Evolutionary conservation across 2,888 invertebrate species (phyloP), one percentile per base, ranked within the genome.

Genomic region (Scaptomyza caliginosa): DNA sequence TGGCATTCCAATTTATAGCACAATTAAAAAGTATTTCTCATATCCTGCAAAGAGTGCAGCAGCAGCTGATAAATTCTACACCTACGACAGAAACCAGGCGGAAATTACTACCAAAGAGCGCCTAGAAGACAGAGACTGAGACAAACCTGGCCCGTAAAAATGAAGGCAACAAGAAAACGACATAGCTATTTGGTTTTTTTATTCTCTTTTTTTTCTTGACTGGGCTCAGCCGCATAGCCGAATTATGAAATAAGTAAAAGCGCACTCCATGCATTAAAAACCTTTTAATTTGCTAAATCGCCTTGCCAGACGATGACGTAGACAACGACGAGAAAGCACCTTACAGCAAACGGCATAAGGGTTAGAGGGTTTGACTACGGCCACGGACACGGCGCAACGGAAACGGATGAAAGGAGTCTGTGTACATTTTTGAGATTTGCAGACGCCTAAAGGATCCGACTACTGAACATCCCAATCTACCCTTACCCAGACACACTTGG

Each of bases 231-330:
- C 49, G 77, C 77, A 74, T 83, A 16, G n/a, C 55, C 66, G 82
- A 87, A 89, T 89, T 88, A 89, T 84, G 84, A 88, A 86, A 83
- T 89, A 89, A 88, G 88, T 89, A 77, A 82, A 87, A 84, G 89
- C 85, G 78, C 84, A 88, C 88, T 88, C 72, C 89, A 88, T 84
- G 90, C 90, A 90, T 89, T 89, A 90, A 89, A 89, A 89, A 82
- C 90, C 88, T 90, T 89, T 89, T 89, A 89, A 89, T 89, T 89
- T 89, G 89, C 84, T 90, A 89, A 89, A 89, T 90, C 89, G 89
- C 90, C 89, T 90, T 89, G 86, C 89, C 89, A 89, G 89, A 89
- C 89, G 77, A 70, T 66, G 77, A 34, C 30, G 70, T 54, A 28
- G 55, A 59, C 30, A 32, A 24, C 62, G 64, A 57, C 60, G 56